Evolutionary conservation across 2,888 invertebrate genomes (phyloP).

Genomic region (Cataglyphis cursor): DNA sequence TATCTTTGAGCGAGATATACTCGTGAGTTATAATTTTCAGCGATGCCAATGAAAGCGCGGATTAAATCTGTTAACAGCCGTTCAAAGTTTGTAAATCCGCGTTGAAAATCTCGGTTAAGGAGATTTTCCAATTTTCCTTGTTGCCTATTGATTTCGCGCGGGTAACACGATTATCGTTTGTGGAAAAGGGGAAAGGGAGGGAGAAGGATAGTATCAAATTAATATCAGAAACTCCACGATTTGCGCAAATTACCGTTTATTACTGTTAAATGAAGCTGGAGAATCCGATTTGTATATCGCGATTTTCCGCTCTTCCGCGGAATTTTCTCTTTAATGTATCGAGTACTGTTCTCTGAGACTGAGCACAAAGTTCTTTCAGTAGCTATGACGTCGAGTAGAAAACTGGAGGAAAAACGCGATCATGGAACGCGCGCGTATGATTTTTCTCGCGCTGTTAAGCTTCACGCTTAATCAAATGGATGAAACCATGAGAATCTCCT

Average conservation of each 20-base stretch:
- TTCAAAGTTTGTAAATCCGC: conserved; percentile 72
- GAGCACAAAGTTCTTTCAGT: neutral
- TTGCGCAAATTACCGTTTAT: conserved; percentile 77
- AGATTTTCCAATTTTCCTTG: conserved; percentile 75
- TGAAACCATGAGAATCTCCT: conserved; percentile 26
- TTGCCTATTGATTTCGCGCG: conserved; percentile 72
- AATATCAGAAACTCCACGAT: conserved; percentile 76
- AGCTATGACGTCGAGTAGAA: conserved; percentile 10
- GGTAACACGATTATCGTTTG: conserved; percentile 72
- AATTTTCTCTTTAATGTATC: conserved; percentile 8
- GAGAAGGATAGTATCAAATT: conserved; percentile 71
- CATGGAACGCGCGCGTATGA: conserved; percentile 8
- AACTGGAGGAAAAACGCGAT: neutral
- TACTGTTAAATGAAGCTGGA: conserved; percentile 72
- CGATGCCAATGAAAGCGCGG: conserved; percentile 68
- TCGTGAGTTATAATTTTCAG: conserved; percentile 68
- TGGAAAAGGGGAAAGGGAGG: neutral
- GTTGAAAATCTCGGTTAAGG: conserved; percentile 72
- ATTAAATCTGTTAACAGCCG: conserved; percentile 74
- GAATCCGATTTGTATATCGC: conserved; percentile 53
- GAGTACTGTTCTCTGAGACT: neutral
- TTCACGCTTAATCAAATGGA: conserved; percentile 23
- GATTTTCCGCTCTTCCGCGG: conserved; percentile 54
- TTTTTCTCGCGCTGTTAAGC: conserved; percentile 32
- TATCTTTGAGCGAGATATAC: conserved; percentile 56